Conservation (phyloP, 1,140 invertebrate genomes). For the Wiebesia pumilae region DNA sequence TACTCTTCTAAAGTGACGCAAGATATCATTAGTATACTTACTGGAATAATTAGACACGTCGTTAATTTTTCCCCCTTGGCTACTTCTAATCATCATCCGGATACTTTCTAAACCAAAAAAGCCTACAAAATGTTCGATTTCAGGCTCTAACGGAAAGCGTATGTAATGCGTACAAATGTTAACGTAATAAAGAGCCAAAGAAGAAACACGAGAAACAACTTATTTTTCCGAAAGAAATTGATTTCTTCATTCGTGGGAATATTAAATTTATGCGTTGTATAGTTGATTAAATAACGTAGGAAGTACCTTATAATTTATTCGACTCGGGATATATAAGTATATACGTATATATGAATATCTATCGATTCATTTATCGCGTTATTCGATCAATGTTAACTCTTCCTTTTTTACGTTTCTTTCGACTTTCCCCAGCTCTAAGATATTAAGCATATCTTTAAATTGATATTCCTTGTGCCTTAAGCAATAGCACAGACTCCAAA, state of each 20-base stretch:
- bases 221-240: not conserved
- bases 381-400: conserved; percentile 9
- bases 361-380: not conserved
- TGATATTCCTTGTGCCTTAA: not conserved
- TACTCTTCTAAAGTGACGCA: not conserved
- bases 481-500: not conserved
- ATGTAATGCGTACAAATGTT: not conserved
- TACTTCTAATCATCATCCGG: not conserved
- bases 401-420: no score
- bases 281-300: conserved; percentile 4
- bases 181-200: not conserved
- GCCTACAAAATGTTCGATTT: not conserved
- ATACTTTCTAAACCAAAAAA: conserved; percentile 3
- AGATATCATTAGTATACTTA: not conserved
- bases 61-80: not conserved
- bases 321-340: not conserved
- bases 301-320: conserved; percentile 12
- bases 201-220: not conserved
- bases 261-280: not conserved
- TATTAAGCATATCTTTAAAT: not conserved
- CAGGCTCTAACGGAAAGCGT: not conserved
- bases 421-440: not conserved
- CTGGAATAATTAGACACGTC: not conserved
- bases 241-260: not conserved
- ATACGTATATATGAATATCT: not conserved